Evolutionary conservation across 1,140 invertebrate genomes (phyloP), one percentile per base, ranked within the genome.

Genomic region (Heterodera schachtii): DNA sequence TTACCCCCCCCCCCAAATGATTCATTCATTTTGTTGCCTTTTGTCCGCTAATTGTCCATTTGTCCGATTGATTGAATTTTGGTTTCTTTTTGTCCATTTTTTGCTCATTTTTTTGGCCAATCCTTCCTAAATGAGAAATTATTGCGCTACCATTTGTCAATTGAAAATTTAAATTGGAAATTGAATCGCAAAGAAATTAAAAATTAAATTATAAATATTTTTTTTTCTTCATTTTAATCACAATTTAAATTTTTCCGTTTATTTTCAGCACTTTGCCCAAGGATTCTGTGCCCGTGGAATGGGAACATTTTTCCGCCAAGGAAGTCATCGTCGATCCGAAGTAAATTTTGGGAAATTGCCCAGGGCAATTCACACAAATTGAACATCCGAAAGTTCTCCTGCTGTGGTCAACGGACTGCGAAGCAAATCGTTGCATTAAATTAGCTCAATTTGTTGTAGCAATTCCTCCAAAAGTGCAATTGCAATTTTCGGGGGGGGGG

Each of bases 221-320:
- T 52, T 52, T 52, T 52, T 70, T 70, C n/a, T n/a, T 11, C 67
- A 70, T 31, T 31, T 64, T 64, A 13, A 5, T 4, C 11, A 13
- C 57, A 64, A 64, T 64, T 46, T 31, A 31, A 31, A 0, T 31
- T 31, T 31, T 31, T 31, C 31, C 31, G 31, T 31, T 43, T 69
- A 4, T 46, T 85, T 88, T 86, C 82, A 88, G 87, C 73, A 88
- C 87, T 52, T 78, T 88, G 41, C 87, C 87, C n/a, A 86, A 88
- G 78, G 80, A 84, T 70, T 47, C 73, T 47, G 80, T 89, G 43
- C 88, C 88, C 13, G 64, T 78, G 44, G 83, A 86, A 75, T 89
- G 88, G 88, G 83, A 85, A 31, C 49, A 87, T 47, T 83, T 85
- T 47, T 52, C 84, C 52, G 83, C 82, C 69, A 85, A 89, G 60